These are phyloP conservation scores for Macrophya annulata DNA, from an alignment of 2,888 invertebrate genomes.

Conservation along the genomic window DNA sequence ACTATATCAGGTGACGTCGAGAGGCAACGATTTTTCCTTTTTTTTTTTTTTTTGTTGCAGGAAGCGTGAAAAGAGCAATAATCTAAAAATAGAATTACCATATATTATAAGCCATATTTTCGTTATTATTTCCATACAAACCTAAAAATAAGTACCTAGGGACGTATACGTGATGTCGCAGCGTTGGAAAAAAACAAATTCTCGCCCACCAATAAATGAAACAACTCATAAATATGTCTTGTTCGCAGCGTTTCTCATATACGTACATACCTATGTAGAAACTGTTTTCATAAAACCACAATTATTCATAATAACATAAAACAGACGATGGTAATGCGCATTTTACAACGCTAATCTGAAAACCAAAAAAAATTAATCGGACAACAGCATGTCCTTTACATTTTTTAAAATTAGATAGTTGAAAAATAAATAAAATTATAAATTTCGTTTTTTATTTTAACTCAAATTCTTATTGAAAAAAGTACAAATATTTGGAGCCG, in stretches of 20 bases:
- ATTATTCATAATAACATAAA: background rate
- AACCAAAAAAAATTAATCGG: background rate
- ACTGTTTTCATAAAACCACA: constrained; percentile 20
- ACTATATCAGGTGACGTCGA: background rate
- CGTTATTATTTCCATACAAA: background rate
- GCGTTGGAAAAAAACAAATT: background rate
- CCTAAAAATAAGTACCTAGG: constrained; percentile 4
- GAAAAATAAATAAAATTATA: too few species aligned
- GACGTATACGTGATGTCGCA: background rate
- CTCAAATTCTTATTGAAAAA: too few species aligned
- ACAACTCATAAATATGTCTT: constrained; percentile 9
- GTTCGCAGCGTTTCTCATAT: background rate
- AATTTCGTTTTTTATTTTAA: too few species aligned
- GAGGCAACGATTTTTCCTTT: background rate
- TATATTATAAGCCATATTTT: background rate
- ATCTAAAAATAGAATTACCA: background rate
- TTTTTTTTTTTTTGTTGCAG: background rate
- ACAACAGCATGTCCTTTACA: background rate
- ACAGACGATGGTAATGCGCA: background rate
- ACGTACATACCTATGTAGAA: background rate
- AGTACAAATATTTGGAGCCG: too few species aligned
- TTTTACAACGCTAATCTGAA: background rate
- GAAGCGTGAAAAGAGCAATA: background rate
- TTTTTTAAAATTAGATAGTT: too few species aligned
- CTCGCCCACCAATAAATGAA: background rate